phyloP scores from a whole-genome alignment of 2,113 vertebrate genomes.

The Lagopus leucura region DNA sequence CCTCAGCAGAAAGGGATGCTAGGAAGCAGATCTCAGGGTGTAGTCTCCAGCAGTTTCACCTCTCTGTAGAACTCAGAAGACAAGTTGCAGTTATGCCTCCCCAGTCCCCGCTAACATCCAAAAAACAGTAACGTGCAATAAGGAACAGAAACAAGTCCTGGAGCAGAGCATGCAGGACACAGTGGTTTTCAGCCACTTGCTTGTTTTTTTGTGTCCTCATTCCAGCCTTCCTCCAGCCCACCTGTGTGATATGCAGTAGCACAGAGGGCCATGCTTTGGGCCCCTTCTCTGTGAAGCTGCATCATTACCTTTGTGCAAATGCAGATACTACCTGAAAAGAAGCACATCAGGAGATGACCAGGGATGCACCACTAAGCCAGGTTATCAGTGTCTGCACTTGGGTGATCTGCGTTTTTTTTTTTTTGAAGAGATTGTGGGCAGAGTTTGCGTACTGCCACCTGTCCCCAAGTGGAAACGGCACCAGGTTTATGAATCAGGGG shows the following conservation, averaged over 20 bases:
- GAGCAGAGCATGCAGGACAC: neutral
- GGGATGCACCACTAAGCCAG: neutral
- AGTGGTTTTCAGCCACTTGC: neutral
- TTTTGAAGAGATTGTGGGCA: neutral
- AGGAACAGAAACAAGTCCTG: neutral
- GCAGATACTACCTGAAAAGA: neutral
- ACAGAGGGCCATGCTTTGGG: fast-evolving
- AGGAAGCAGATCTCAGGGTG: neutral
- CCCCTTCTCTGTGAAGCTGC: neutral
- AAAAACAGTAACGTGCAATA: neutral
- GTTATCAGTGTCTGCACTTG: neutral
- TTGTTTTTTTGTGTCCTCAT: fast-evolving
- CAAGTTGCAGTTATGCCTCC: neutral
- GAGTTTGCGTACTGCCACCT: neutral
- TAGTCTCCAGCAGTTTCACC: neutral
- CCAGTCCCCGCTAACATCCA: neutral
- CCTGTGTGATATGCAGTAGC: neutral
- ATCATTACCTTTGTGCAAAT: neutral
- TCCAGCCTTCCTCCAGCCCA: neutral
- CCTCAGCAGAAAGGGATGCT: fast-evolving
- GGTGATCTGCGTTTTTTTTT: neutral
- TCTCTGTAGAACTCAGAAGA: neutral
- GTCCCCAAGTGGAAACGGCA: neutral
- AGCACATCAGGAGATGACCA: neutral
- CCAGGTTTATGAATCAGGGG: neutral